Evolutionary conservation across 2,888 invertebrate species (phyloP).

Genomic region (Oscheius sp.): DNA sequence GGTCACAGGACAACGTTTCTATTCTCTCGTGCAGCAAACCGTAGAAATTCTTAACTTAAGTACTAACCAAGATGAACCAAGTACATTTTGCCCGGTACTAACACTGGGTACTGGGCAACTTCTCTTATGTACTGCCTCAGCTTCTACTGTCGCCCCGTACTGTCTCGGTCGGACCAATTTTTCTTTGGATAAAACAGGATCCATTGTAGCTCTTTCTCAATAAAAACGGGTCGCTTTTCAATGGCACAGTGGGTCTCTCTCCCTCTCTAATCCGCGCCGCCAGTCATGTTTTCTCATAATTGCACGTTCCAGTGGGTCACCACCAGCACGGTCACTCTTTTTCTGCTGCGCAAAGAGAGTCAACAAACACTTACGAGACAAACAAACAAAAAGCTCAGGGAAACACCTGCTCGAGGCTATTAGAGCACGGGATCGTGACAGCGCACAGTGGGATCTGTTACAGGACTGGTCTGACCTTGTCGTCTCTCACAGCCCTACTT

Average conservation of each 20-base stretch:
- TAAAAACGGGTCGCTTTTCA: slow-evolving; percentile 1
- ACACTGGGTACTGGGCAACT: too few relatives aligned
- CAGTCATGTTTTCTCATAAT: slow-evolving; percentile 37
- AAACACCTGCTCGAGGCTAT: slow-evolving; percentile 32
- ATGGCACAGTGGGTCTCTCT: not conserved
- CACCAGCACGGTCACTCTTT: slow-evolving; percentile 5
- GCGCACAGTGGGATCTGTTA: slow-evolving; percentile 13
- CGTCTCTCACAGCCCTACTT: too few relatives aligned
- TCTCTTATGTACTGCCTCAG: too few relatives aligned
- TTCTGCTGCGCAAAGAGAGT: slow-evolving; percentile 14
- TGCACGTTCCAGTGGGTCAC: slow-evolving; percentile 29
- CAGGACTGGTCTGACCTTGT: slow-evolving; percentile 6
- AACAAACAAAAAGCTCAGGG: slow-evolving; percentile 31
- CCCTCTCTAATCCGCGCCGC: slow-evolving; percentile 13
- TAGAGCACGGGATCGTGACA: slow-evolving; percentile 8
- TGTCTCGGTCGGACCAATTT: not conserved
- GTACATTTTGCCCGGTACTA: too few relatives aligned
- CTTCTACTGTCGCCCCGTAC: too few relatives aligned
- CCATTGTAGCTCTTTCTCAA: not conserved
- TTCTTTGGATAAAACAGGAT: not conserved
- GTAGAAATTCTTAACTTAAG: too few relatives aligned
- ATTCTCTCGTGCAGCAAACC: too few relatives aligned
- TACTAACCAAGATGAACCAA: too few relatives aligned
- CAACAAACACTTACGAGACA: slow-evolving; percentile 29
- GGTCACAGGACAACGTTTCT: too few relatives aligned